Evolutionary conservation across 2,113 vertebrate species (phyloP).

Genomic region (Aphelocoma coerulescens): DNA sequence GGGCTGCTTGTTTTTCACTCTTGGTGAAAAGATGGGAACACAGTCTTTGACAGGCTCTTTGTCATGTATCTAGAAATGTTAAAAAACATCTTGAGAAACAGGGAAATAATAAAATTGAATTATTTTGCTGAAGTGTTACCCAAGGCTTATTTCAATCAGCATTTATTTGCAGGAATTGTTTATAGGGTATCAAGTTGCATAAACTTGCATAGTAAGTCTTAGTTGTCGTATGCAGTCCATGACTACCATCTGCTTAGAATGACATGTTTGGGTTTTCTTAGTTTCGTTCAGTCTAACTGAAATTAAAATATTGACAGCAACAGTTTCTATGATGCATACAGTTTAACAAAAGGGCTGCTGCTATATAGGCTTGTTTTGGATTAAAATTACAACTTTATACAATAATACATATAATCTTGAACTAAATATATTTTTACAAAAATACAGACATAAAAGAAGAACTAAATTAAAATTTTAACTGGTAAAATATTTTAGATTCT

Average conservation of each 20-base stretch:
- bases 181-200: background rate
- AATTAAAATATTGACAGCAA: constrained; percentile 59
- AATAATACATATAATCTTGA: background rate
- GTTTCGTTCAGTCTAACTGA: background rate
- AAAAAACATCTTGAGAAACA: background rate
- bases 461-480: background rate
- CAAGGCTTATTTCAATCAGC: background rate
- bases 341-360: constrained; percentile 6
- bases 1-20: background rate
- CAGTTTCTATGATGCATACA: background rate
- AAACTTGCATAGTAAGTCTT: constrained; percentile 10
- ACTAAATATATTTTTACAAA: background rate
- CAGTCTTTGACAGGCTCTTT: background rate
- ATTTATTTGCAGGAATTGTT: background rate
- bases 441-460: background rate
- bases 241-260: constrained; percentile 53
- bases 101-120: background rate
- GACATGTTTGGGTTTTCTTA: background rate
- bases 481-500: background rate
- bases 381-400: background rate
- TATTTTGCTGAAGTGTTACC: background rate
- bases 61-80: background rate
- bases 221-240: constrained; percentile 24
- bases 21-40: background rate
- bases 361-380: background rate